phyloP scores from a whole-genome alignment of 1,140 invertebrate species.

The Aphidius ervi region DNA sequence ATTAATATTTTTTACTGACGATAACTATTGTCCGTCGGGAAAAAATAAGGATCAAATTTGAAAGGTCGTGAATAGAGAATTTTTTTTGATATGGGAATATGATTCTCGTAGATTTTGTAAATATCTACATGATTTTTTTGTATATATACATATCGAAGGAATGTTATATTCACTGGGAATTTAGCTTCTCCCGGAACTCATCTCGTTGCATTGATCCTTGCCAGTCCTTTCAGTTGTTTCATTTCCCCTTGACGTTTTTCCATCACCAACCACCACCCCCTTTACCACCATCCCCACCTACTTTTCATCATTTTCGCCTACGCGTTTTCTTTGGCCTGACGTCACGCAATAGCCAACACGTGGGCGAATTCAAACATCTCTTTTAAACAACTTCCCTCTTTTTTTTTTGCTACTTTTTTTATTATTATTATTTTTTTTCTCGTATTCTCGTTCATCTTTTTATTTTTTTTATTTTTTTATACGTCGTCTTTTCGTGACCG shows the following conservation, averaged over 20 bases:
- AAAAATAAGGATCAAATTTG: no score
- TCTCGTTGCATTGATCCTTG: slow-evolving; percentile 44
- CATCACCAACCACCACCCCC: slow-evolving; percentile 20
- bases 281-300: slow-evolving; percentile 31
- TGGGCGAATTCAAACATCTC: slow-evolving; percentile 46
- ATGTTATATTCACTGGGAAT: slow-evolving; percentile 31
- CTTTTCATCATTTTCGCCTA: slow-evolving; percentile 31
- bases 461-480: neutral
- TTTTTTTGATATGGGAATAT: no score
- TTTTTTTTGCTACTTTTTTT: neutral
- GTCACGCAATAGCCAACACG: slow-evolving; percentile 42
- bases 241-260: slow-evolving; percentile 25
- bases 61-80: no score
- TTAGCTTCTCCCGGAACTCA: slow-evolving; percentile 31
- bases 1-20: no score
- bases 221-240: slow-evolving; percentile 35
- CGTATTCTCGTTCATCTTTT: neutral
- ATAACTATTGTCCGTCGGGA: no score
- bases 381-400: slow-evolving; percentile 17
- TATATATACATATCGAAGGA: slow-evolving; percentile 20
- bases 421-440: neutral
- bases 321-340: slow-evolving; percentile 37
- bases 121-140: neutral
- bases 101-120: no score
- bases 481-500: neutral